Evolutionary conservation across 2,888 invertebrate species (phyloP), one percentile per base, ranked within the genome.

Genomic region (Clepsis dumicolana): DNA sequence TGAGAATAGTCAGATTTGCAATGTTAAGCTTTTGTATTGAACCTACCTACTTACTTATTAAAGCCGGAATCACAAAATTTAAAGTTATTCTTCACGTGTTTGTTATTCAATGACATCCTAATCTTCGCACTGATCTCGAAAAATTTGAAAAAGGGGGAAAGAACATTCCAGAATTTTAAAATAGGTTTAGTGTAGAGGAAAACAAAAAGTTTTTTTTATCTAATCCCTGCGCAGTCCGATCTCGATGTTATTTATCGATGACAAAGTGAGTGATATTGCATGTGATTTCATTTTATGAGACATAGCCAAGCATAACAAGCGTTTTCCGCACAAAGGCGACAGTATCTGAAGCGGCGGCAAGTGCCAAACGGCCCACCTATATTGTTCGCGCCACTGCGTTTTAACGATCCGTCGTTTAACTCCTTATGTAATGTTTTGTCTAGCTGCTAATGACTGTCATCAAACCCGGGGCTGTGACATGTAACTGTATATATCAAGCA

Each of bases 21-120:
- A 5, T 44, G 44, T 16, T 44, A 18, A 44, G 41, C 41, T 44
- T 4, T n/a, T n/a, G 16, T 5, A 44, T n/a, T 14, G 14, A 38
- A 32, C 2, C 14, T 16, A 8, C 8, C 18, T n/a, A 41, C 59
- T 38, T 18, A 38, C n/a, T 50, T 52, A 50, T 35, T 57, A 50
- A 65, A 29, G n/a, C 38, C 27, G 35, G 27, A 65, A 65, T 59
- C 50, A 65, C 35, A 16, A 52, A 48, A 65, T 65, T 65, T 38
- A 59, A 65, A 65, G 38, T 52, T 60, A 65, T 59, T 60, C 65
- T 65, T 59, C 29, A 59, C 50, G 52, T 59, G 32, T 38, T 59
- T 65, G 65, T 65, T 50, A 65, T 65, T 60, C 65, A 65, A 60
- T 65, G 59, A 65, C 65, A 65, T 65, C 65, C 59, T 60, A 59